These are phyloP conservation scores for Pecten maximus DNA, from an alignment of 2,888 invertebrate species.

Conservation along the genomic window DNA sequence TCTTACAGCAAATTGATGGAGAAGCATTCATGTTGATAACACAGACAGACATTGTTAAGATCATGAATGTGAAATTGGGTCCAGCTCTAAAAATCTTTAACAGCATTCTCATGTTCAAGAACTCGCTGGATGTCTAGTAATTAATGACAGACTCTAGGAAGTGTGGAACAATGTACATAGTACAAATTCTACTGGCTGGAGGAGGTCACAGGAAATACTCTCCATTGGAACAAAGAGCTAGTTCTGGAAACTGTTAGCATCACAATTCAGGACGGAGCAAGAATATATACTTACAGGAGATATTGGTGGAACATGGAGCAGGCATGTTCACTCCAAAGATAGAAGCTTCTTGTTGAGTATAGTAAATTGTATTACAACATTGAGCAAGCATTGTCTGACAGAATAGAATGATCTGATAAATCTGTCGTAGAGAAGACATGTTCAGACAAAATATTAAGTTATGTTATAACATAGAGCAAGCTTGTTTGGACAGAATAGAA, in stretches of 20 bases:
- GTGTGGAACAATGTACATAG: not conserved
- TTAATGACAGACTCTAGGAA: not conserved
- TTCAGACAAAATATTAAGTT: not conserved
- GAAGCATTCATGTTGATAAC: constrained; percentile 91
- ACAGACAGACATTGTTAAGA: constrained; percentile 90
- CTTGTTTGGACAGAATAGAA: not conserved
- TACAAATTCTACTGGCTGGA: too few relatives aligned
- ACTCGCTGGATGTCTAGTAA: constrained; percentile 63
- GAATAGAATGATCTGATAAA: too few relatives aligned
- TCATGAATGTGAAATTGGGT: constrained; percentile 91
- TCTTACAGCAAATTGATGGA: constrained; percentile 89
- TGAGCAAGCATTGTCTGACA: too few relatives aligned
- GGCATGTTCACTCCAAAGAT: too few relatives aligned
- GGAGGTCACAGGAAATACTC: too few relatives aligned
- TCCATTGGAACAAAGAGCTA: not conserved
- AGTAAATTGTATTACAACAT: too few relatives aligned
- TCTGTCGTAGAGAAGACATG: too few relatives aligned
- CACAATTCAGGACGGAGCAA: too few relatives aligned
- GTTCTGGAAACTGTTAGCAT: too few relatives aligned
- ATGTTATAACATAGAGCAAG: not conserved
- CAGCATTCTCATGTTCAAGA: constrained; percentile 84
- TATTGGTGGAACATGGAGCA: too few relatives aligned
- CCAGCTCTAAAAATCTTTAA: constrained; percentile 93
- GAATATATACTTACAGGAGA: too few relatives aligned
- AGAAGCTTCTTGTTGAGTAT: too few relatives aligned